These are phyloP conservation scores for Alosa sapidissima DNA, from an alignment of 2,797 vertebrate species.

Conservation along the genomic window DNA sequence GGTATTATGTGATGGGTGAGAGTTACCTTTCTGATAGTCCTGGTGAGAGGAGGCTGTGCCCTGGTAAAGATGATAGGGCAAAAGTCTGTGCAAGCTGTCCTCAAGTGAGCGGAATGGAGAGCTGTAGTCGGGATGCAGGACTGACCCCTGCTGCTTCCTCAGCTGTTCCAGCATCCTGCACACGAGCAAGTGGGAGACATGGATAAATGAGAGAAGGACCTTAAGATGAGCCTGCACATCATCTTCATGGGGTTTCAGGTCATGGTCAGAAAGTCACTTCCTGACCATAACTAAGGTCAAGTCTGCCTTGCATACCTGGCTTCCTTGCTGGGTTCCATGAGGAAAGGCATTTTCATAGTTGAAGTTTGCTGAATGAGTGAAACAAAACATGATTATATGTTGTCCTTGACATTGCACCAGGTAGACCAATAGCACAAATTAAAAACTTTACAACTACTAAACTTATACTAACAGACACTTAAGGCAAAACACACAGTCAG, in stretches of 20 bases:
- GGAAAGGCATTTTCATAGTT: conserved; percentile 80
- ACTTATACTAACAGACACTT: too few species aligned
- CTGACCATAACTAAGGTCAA: conserved; percentile 9
- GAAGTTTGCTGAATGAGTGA: conserved; percentile 65
- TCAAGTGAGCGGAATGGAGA: conserved; percentile 85
- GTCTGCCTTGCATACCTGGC: conserved; percentile 76
- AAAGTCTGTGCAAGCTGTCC: conserved; percentile 83
- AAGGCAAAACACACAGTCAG: too few species aligned
- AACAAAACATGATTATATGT: conserved; percentile 18
- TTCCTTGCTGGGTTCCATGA: conserved; percentile 90
- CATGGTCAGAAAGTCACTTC: conserved; percentile 17
- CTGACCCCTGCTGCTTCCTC: conserved; percentile 89
- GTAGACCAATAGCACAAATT: too few species aligned
- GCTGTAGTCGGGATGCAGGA: conserved; percentile 89
- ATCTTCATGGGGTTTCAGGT: not conserved
- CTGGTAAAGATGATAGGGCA: conserved; percentile 96
- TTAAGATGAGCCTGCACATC: not conserved
- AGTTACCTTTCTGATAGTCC: conserved; percentile 83
- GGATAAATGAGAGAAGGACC: not conserved
- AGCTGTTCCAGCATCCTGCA: conserved; percentile 90
- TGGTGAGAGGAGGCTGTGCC: conserved; percentile 82
- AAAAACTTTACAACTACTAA: too few species aligned
- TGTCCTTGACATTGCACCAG: not conserved
- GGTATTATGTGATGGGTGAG: not conserved
- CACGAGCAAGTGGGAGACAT: not conserved